Conservation (phyloP, 37 sponge, comb jelly and placozoan genomes). For the Mnemiopsis leidyi region DNA sequence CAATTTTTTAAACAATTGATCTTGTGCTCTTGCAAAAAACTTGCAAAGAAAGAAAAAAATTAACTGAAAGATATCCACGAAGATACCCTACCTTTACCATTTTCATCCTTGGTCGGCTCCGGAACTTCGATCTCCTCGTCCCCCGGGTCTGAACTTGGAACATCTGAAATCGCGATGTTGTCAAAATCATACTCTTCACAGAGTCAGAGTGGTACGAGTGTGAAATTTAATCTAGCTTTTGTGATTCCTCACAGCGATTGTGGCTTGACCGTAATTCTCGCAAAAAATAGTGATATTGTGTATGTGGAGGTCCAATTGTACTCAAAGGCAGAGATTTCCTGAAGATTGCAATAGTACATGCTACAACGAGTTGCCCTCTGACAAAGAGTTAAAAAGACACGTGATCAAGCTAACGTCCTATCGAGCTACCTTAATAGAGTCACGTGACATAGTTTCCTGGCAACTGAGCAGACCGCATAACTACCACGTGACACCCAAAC, state of each 20-base stretch:
- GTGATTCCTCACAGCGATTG: too few relatives aligned
- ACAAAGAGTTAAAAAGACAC: not conserved
- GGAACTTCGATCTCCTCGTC: constrained; percentile 2
- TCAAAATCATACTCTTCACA: too few relatives aligned
- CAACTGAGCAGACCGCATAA: too few relatives aligned
- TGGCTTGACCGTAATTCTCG: too few relatives aligned
- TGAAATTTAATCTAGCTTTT: too few relatives aligned
- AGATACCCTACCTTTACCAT: constrained; percentile 33
- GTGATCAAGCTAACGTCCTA: not conserved
- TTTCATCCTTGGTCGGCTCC: constrained; percentile 30
- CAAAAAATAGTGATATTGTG: too few relatives aligned
- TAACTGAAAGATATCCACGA: not conserved
- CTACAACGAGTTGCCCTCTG: not conserved
- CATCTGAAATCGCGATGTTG: not conserved
- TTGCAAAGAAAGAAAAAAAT: too few relatives aligned
- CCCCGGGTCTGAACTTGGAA: not conserved
- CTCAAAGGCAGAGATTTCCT: not conserved
- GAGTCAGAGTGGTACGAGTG: too few relatives aligned
- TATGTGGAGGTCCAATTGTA: too few relatives aligned
- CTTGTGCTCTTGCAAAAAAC: too few relatives aligned
- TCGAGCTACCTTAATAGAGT: not conserved
- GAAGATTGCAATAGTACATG: not conserved
- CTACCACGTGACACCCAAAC: not conserved
- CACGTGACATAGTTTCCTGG: not conserved
- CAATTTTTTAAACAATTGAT: too few relatives aligned